phyloP scores from a whole-genome alignment of 1,140 invertebrate species.

The Acromyrmex charruanus region DNA sequence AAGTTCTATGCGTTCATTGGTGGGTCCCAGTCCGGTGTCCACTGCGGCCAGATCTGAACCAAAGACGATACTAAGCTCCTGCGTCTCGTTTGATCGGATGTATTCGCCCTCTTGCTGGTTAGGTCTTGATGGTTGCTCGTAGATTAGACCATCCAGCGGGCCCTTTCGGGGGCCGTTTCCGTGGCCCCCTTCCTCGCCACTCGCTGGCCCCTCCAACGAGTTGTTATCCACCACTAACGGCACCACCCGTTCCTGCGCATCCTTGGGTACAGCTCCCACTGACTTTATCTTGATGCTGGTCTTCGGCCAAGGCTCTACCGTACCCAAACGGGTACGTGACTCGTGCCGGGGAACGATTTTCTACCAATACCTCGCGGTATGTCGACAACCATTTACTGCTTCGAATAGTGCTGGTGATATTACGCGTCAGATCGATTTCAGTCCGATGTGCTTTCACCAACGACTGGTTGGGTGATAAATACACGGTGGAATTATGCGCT shows the following conservation, averaged over 20 bases:
- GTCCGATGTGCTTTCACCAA: conserved; percentile 33
- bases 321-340: conserved; percentile 76
- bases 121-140: conserved; percentile 58
- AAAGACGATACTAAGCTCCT: conserved; percentile 21
- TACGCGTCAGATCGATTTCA: conserved; percentile 37
- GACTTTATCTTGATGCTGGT: conserved; percentile 83
- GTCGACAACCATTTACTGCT: conserved; percentile 66
- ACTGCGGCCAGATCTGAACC: conserved; percentile 36
- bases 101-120: conserved; percentile 28
- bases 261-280: conserved; percentile 73
- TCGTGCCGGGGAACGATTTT: conserved; percentile 22
- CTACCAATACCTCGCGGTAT: conserved; percentile 10
- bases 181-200: conserved; percentile 75
- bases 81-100: conserved; percentile 30
- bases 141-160: conserved; percentile 76
- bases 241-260: conserved; percentile 80
- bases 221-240: conserved; percentile 80
- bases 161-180: conserved; percentile 79
- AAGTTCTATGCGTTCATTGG: conserved; percentile 32
- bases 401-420: conserved; percentile 7
- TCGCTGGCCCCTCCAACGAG: conserved; percentile 69
- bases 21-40: conserved; percentile 42
- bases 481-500: not conserved
- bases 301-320: conserved; percentile 74
- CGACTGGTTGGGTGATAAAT: conserved; percentile 25